Evolutionary conservation across 1,140 invertebrate genomes (phyloP).

Genomic region (Acarapis woodi): DNA sequence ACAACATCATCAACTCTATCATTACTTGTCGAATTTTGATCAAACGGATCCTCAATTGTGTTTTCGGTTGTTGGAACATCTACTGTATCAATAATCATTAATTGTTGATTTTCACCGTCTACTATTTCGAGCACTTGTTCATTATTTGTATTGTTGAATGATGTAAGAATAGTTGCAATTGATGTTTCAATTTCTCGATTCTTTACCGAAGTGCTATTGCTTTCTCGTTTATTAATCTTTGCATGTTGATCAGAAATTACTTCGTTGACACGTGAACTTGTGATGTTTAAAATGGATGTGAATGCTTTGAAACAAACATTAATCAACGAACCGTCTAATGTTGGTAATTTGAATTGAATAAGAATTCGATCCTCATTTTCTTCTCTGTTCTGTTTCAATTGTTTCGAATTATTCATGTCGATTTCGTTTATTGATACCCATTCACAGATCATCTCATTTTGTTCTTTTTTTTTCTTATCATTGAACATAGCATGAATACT

Average conservation of each 20-base stretch:
- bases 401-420: no score
- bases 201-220: background rate
- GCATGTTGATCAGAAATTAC: background rate
- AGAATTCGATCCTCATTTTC: background rate
- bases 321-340: background rate
- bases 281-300: background rate
- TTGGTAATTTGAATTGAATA: background rate
- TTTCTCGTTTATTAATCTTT: background rate
- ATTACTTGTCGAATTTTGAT: no score
- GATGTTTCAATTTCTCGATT: background rate
- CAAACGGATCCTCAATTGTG: no score
- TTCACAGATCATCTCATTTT: background rate
- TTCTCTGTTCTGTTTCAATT: background rate
- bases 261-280: background rate
- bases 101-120: no score
- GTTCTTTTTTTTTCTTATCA: background rate
- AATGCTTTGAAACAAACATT: background rate
- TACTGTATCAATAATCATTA: no score
- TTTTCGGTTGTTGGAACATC: no score
- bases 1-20: no score
- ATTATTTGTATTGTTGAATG: no score
- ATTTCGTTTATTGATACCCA: background rate
- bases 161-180: background rate
- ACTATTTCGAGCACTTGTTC: no score
- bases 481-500: background rate